A percentile compares a stretch with the other conserved stretches of the same genome.
These are phyloP conservation scores for Hippocampus kuda DNA, from an alignment of 2,797 vertebrate species.

Conservation along the genomic window DNA sequence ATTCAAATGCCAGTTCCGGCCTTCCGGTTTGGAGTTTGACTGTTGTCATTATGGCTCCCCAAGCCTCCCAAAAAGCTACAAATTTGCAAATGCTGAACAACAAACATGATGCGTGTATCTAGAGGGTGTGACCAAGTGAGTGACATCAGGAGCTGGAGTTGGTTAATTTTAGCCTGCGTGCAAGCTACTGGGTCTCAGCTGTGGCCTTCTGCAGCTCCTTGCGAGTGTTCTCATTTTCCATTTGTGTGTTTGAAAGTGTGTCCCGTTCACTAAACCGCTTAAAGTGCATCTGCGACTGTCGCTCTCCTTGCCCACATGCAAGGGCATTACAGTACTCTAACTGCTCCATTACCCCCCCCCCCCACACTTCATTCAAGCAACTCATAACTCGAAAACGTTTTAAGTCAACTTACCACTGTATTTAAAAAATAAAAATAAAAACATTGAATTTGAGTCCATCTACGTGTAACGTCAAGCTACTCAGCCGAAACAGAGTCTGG, in stretches of 20 bases:
- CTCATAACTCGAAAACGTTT: background rate
- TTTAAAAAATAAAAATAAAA: constrained; percentile 13
- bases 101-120: background rate
- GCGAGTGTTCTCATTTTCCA: background rate
- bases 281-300: background rate
- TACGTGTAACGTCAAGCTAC: constrained; percentile 22
- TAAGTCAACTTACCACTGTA: background rate
- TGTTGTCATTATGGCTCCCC: no score
- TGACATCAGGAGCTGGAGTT: background rate
- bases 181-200: background rate
- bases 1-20: no score
- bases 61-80: no score
- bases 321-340: background rate
- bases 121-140: background rate
- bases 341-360: background rate
- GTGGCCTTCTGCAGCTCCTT: background rate
- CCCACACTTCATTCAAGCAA: background rate
- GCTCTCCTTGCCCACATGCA: background rate
- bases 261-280: background rate
- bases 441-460: constrained; percentile 15
- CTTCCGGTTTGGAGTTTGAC: no score
- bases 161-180: no score
- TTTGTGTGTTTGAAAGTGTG: background rate
- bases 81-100: no score
- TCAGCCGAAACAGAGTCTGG: constrained; percentile 65